Conservation (phyloP, 2,113 vertebrate genomes). For the Phoenicopterus ruber region DNA sequence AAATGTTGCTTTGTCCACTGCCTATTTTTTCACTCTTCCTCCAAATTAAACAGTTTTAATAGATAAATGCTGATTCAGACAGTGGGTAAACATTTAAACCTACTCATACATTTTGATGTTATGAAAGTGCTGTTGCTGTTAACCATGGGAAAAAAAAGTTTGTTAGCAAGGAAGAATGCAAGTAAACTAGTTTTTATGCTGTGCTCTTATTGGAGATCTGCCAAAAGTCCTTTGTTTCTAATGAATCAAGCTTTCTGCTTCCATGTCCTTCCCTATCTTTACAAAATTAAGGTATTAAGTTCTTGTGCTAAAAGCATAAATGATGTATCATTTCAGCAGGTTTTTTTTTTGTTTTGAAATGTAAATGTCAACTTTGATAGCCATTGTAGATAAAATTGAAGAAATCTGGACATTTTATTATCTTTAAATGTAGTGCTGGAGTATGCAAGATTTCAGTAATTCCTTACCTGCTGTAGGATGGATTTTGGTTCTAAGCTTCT, state of each 20-base stretch:
- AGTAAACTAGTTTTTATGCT: background rate
- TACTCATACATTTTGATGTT: background rate
- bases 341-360: background rate
- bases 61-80: background rate
- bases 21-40: background rate
- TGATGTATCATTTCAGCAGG: background rate
- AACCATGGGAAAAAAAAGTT: background rate
- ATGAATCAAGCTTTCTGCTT: background rate
- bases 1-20: background rate
- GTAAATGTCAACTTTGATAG: background rate
- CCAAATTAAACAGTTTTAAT: background rate
- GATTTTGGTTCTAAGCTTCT: background rate
- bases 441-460: background rate
- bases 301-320: background rate
- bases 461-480: background rate
- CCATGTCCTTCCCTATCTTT: background rate
- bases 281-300: background rate
- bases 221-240: background rate
- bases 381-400: background rate
- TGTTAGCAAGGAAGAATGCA: background rate
- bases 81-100: background rate
- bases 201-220: background rate
- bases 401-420: background rate
- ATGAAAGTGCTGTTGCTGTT: background rate
- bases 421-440: background rate